Evolutionary conservation across 2,113 vertebrate species (phyloP).

Genomic region (Bambusicola thoracicus): DNA sequence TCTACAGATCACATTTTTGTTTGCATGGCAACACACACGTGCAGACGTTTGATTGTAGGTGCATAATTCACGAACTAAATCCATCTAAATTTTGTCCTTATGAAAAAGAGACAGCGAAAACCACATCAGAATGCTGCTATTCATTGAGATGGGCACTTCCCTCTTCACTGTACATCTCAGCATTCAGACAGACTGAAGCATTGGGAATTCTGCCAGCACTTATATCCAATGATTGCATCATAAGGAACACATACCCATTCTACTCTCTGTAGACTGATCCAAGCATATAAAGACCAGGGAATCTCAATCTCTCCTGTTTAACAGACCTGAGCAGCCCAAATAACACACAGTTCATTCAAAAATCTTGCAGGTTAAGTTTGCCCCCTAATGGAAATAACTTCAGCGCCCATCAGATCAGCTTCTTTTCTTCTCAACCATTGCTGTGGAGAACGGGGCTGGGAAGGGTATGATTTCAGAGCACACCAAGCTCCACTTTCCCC

Average conservation of each 20-base stretch:
- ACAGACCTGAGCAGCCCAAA: not conserved
- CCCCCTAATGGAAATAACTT: not conserved
- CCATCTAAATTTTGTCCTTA: not conserved
- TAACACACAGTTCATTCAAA: not conserved
- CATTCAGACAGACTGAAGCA: not conserved
- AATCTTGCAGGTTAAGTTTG: slow-evolving; percentile 4
- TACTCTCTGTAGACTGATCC: not conserved
- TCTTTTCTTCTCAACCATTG: not conserved
- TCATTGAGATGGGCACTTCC: not conserved
- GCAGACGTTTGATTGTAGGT: not conserved
- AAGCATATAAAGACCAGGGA: not conserved
- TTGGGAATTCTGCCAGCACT: not conserved
- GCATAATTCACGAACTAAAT: not conserved
- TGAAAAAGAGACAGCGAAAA: not conserved
- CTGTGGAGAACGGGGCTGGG: not conserved
- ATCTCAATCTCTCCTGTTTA: not conserved
- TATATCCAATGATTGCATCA: rapidly evolving
- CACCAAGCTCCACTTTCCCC: not conserved
- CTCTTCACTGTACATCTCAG: not conserved
- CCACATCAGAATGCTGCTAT: not conserved
- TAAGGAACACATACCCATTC: not conserved
- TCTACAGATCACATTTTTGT: not conserved
- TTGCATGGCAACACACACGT: not conserved
- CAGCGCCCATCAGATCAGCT: not conserved
- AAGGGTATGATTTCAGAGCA: not conserved